Base-by-base conservation (phyloP, 2,797 vertebrate genomes). In the Ataeniobius toweri region DNA sequence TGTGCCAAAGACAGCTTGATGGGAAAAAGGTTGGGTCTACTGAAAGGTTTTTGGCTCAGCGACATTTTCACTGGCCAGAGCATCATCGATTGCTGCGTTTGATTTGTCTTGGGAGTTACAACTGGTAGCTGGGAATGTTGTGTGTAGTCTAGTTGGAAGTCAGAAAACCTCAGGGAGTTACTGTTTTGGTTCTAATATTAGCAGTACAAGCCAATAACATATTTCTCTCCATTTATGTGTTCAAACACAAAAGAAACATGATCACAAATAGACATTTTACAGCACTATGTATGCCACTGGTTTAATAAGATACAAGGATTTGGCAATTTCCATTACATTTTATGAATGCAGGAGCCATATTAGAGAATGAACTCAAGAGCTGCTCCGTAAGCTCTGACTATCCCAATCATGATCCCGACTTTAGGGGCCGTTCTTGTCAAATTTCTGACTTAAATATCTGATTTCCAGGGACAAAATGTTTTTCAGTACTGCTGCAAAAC, bases 41-140 rank as follows among this genome's bases (percentile, higher is more conserved):
- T 41, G 20, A 67, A 39, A 20, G 18, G 63, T 41, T 22, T 41
- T 22, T 22, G 24, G 22, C 22, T 24, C 12, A 44, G 24, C 3
- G 20, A 67, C 22, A 68, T 48, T 69, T 69, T 69, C 24, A 14
- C 24, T 69, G 44, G 24, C 14, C 67, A 48, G 12, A 46, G 14
- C 14, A 13, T 16, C 13, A 48, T n/a, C 3, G 41, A 48, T 26
- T 26, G 14, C 44, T 26, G 41, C 5, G 22, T 46, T 59, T 12
- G 53, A 26, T 59, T 69, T 69, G 41, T 69, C 41, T 46, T n/a
- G 5, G 67, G 13, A 69, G 67, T 69, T n/a, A 69, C 13, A 69
- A 46, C 67, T 69, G 22, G 39, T 44, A 44, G 5, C 22, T n/a
- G 41, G 10, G 65, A 68, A 68, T n/a, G 65, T 46, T n/a, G 41